Conservation (phyloP, 2,797 vertebrate species). For the Sebastes steindachneri region DNA sequence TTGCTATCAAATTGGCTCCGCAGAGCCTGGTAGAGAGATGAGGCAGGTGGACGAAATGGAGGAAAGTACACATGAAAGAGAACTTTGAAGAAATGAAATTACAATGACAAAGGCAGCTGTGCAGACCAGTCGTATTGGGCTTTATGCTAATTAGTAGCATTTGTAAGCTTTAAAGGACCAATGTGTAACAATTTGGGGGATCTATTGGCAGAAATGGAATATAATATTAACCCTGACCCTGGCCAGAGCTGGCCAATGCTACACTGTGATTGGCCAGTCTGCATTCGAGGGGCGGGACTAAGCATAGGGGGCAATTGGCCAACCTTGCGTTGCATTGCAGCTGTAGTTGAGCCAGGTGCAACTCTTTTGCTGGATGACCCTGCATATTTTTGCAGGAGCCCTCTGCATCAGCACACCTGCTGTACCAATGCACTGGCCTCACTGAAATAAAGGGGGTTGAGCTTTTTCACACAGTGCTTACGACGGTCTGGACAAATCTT, state of each 20-base stretch:
- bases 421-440: too few species aligned
- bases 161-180: not conserved
- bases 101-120: conserved; percentile 3
- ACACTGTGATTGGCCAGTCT: too few species aligned
- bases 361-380: not conserved
- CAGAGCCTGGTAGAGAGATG: not conserved
- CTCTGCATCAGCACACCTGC: not conserved
- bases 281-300: too few species aligned
- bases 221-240: too few species aligned
- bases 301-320: too few species aligned
- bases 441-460: not conserved
- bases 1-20: conserved; percentile 9
- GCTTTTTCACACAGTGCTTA: not conserved
- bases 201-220: too few species aligned
- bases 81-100: conserved; percentile 2
- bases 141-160: not conserved
- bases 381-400: not conserved
- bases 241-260: too few species aligned
- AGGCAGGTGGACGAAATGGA: not conserved
- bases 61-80: not conserved
- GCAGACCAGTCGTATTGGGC: not conserved
- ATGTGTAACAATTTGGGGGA: too few species aligned
- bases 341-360: not conserved
- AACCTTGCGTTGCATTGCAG: not conserved
- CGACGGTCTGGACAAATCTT: not conserved